phyloP scores from a whole-genome alignment of 2,888 invertebrate species.

The Oxystoma pomonae region DNA sequence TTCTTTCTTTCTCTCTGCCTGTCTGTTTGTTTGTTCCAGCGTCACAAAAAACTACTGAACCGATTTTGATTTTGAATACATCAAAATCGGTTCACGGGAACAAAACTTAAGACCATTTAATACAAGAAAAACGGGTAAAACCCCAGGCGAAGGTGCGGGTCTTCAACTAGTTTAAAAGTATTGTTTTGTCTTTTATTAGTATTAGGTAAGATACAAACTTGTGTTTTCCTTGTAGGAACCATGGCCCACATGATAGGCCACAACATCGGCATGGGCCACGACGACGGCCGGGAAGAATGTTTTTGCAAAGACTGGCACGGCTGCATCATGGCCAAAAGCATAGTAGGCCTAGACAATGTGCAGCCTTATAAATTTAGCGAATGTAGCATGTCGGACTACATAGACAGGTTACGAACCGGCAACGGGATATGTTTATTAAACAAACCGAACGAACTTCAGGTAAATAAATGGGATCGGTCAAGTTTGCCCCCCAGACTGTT shows the following conservation, averaged over 20 bases:
- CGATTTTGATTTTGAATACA: too few relatives aligned
- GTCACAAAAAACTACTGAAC: too few relatives aligned
- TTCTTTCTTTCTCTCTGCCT: too few relatives aligned
- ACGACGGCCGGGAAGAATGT: constrained; percentile 83
- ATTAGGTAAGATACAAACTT: too few relatives aligned
- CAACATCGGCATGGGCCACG: constrained; percentile 95
- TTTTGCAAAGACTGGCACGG: constrained; percentile 93
- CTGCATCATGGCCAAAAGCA: constrained; percentile 92
- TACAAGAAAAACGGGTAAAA: too few relatives aligned
- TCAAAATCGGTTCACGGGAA: too few relatives aligned
- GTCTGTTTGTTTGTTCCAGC: too few relatives aligned
- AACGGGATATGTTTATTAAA: constrained; percentile 90
- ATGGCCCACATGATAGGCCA: constrained; percentile 99
- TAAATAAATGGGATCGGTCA: constrained; percentile 24
- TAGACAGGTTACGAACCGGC: constrained; percentile 79
- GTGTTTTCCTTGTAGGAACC: constrained; percentile 55
- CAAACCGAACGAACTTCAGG: constrained; percentile 78
- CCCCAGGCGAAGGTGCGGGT: too few relatives aligned
- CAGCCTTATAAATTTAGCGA: constrained; percentile 97
- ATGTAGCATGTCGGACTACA: constrained; percentile 89
- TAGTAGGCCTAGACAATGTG: constrained; percentile 85
- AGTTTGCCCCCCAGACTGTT: too few relatives aligned
- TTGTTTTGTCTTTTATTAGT: too few relatives aligned
- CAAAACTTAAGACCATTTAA: too few relatives aligned
- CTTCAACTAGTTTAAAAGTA: too few relatives aligned